phyloP scores from a whole-genome alignment of 2,113 vertebrate genomes.

The Mungos mungo region DNA sequence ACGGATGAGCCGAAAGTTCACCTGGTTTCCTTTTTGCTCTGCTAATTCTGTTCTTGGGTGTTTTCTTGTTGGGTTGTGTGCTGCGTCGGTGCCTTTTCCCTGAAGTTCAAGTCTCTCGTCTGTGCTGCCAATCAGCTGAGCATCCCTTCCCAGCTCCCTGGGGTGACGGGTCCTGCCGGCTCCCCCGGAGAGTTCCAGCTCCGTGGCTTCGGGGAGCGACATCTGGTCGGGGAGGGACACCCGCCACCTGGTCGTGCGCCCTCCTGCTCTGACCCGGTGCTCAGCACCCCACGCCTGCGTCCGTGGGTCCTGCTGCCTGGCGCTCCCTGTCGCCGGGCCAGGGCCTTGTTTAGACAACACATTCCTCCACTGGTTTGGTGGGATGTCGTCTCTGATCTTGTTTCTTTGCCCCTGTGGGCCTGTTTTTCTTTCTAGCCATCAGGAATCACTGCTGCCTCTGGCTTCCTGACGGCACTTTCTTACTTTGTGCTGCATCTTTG shows the following conservation, averaged over 20 bases:
- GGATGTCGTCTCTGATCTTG: accelerated
- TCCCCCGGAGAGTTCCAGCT: accelerated
- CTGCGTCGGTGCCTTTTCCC: too few relatives aligned
- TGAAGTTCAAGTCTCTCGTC: accelerated
- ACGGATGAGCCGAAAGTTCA: neutral
- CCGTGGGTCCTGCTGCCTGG: neutral
- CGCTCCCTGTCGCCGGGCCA: neutral
- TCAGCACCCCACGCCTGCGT: neutral
- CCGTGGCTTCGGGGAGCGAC: neutral
- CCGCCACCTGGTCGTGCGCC: neutral
- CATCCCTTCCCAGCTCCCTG: neutral
- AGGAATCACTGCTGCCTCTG: neutral
- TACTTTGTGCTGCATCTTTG: neutral
- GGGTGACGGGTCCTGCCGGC: too few relatives aligned
- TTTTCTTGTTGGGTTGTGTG: neutral
- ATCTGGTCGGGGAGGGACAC: neutral
- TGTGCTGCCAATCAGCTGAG: accelerated
- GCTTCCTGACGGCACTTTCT: neutral
- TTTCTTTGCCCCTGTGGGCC: neutral
- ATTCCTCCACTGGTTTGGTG: accelerated
- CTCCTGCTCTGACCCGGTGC: neutral
- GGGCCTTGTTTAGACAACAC: neutral
- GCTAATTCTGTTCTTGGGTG: too few relatives aligned
- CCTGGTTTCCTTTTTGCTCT: too few relatives aligned
- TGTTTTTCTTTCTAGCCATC: neutral